These are phyloP conservation scores for Cynodonichthys magdalenae DNA, from an alignment of 2,797 vertebrate genomes.

Conservation along the genomic window DNA sequence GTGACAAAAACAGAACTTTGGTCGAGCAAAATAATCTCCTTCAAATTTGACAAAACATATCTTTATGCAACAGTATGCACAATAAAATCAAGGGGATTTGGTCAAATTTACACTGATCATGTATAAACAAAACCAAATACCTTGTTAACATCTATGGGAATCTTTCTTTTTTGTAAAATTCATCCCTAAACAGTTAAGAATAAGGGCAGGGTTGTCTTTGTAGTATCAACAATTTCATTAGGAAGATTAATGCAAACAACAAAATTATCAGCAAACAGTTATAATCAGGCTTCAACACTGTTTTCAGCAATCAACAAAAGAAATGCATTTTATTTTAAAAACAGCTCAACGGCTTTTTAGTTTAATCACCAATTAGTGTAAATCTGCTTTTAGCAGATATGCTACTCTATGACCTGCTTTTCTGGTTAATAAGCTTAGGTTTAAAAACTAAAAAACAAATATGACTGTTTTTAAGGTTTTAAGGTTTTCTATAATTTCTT, in stretches of 20 bases:
- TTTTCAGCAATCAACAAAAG: neutral
- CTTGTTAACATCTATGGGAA: neutral
- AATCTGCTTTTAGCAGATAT: slow-evolving; percentile 2
- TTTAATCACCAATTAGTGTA: slow-evolving; percentile 3
- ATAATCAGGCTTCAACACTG: neutral
- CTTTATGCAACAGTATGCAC: slow-evolving; percentile 4
- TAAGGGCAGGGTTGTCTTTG: slow-evolving; percentile 10
- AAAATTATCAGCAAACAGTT: slow-evolving; percentile 11
- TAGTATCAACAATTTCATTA: neutral
- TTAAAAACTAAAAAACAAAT: neutral
- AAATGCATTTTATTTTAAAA: slow-evolving; percentile 1
- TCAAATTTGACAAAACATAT: slow-evolving; percentile 6
- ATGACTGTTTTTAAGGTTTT: neutral
- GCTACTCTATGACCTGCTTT: neutral
- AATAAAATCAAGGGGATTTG: slow-evolving; percentile 19
- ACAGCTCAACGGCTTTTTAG: neutral
- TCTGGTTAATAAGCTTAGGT: slow-evolving; percentile 9
- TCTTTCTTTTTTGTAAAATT: neutral
- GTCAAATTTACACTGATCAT: slow-evolving; percentile 26
- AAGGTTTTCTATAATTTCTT: neutral
- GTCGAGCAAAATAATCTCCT: neutral
- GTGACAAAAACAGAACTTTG: no score
- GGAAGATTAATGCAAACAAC: slow-evolving; percentile 3
- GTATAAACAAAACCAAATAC: neutral
- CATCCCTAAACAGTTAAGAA: neutral